Conservation (phyloP, 1,140 invertebrate species). For the Archivesica marissinica region DNA sequence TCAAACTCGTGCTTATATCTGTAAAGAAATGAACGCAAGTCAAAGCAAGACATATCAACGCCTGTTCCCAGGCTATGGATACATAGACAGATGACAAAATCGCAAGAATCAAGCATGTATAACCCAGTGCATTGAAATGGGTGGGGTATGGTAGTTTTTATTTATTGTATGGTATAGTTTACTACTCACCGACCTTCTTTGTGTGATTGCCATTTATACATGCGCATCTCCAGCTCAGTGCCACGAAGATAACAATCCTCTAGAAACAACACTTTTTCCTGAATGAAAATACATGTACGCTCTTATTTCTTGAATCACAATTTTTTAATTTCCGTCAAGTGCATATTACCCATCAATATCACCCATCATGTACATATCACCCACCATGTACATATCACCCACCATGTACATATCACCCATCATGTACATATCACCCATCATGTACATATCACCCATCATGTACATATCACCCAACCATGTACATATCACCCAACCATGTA, state of each 20-base stretch:
- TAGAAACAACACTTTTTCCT: neutral
- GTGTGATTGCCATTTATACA: conserved; percentile 12
- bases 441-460: too few species aligned
- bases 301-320: neutral
- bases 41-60: too few species aligned
- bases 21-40: neutral
- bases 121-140: neutral
- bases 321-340: neutral
- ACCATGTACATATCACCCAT: too few species aligned
- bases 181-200: neutral
- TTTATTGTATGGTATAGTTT: neutral
- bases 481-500: too few species aligned
- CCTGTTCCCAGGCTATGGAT: too few species aligned
- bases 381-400: too few species aligned
- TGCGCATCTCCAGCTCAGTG: neutral
- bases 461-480: too few species aligned
- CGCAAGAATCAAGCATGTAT: neutral
- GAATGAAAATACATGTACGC: neutral
- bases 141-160: neutral
- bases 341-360: neutral
- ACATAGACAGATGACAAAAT: neutral
- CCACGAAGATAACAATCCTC: neutral
- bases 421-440: too few species aligned
- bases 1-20: conserved; percentile 46
- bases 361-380: too few species aligned